These are phyloP conservation scores for Stenotaenia linearis DNA, from an alignment of 2,888 invertebrate species.

Conservation along the genomic window DNA sequence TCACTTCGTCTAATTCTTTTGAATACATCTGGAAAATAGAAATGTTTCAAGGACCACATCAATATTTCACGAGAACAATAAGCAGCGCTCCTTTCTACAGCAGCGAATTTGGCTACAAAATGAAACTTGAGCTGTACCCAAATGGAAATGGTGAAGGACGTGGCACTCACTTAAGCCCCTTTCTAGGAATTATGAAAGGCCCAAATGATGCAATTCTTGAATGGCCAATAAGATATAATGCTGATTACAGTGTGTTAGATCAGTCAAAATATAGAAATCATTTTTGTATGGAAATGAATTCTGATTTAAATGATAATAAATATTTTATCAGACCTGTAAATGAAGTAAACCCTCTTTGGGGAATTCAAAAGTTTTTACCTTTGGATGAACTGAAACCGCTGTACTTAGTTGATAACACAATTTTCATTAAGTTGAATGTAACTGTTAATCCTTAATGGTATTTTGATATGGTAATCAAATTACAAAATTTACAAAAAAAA, in stretches of 20 bases:
- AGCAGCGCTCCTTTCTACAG: neutral
- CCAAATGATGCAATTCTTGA: neutral
- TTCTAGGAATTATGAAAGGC: neutral
- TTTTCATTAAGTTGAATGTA: neutral
- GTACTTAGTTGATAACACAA: neutral
- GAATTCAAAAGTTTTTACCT: no score
- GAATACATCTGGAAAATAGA: neutral
- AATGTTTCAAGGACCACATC: neutral
- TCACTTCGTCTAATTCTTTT: no score
- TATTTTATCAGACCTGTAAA: no score
- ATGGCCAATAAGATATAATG: neutral
- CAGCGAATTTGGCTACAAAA: neutral
- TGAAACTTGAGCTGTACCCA: neutral
- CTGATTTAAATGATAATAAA: no score
- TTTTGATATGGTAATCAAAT: no score
- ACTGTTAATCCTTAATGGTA: no score
- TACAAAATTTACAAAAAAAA: no score
- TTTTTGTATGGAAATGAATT: no score
- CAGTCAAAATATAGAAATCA: no score
- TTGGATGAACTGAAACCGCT: no score
- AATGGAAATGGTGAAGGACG: neutral
- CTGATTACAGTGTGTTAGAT: no score
- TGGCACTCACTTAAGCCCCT: neutral
- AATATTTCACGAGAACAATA: neutral
- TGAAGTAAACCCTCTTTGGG: no score